A percentile compares a stretch with the other conserved stretches of the same genome.
Evolutionary conservation across 2,888 invertebrate species (phyloP).

Genomic region (Norana najaformis): DNA sequence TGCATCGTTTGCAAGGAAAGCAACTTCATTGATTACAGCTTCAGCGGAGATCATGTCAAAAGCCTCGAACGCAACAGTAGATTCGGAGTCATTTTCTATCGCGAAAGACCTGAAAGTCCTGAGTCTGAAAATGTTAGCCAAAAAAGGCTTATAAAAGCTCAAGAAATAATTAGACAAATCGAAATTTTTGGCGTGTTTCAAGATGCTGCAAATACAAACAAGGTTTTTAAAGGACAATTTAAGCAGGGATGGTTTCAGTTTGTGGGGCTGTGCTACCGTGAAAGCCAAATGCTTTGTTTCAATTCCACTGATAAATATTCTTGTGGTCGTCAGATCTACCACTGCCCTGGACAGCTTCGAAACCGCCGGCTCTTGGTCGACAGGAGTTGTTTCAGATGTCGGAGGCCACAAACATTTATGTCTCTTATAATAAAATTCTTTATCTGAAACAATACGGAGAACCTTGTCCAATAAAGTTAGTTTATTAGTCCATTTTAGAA

Average conservation of each 20-base stretch:
- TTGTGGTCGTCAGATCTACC: background rate
- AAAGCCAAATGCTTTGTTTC: background rate
- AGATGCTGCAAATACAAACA: background rate
- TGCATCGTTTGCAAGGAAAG: background rate
- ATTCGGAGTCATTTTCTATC: background rate
- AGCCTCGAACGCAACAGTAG: background rate
- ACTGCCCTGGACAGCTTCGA: background rate
- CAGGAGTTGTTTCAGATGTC: background rate
- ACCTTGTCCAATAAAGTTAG: no score
- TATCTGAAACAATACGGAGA: background rate
- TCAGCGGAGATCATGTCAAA: background rate
- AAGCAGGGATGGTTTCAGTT: background rate
- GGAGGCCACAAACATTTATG: constrained; percentile 13
- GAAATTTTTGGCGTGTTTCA: background rate
- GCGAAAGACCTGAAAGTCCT: background rate
- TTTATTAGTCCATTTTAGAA: no score
- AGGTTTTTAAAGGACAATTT: background rate
- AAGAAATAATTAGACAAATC: background rate
- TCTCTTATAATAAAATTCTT: background rate
- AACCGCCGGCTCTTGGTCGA: background rate
- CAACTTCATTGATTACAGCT: background rate
- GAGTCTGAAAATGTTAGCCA: background rate
- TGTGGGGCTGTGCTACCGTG: background rate
- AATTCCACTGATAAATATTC: background rate
- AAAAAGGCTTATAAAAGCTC: background rate